Evolutionary conservation across 2,888 invertebrate genomes (phyloP), one percentile per base, ranked within the genome.

Genomic region (Parthenolecanium corni): DNA sequence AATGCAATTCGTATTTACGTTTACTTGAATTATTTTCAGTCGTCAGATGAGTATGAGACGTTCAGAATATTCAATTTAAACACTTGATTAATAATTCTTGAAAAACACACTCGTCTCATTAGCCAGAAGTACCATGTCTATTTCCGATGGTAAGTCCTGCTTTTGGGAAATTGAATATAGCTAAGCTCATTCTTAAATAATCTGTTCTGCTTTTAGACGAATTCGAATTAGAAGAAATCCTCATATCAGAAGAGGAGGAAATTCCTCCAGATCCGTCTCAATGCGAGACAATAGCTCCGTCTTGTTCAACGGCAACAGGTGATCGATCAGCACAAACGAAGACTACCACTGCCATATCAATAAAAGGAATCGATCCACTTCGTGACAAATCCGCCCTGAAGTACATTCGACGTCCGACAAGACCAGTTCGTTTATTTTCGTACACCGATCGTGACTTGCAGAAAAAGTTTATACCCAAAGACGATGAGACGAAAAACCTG

Each of bases 341-440:
- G 12, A n/a, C 1, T 46, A 42, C 6, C 38, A 18, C 6, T 58
- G 18, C 21, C 36, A 47, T 9, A 31, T 38, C 6, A 36, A 31
- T 49, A 25, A 31, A 31, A 31, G 9, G 9, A 31, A 9, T 31
- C 9, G 5, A 31, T 9, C 31, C 31, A 6, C 31, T 49, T 20
- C 23, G 11, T 21, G 49, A 49, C 14, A 14, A 18, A 9, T 18
- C 49, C 2, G 21, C 18, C 12, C 23, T 49, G 23, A 47, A 58
- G 38, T 21, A 47, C 2, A 36, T 38, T 49, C 36, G 58, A 25
- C 25, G 49, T 21, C 58, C 58, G 1, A 47, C 58, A 3, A 1
- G 51, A 21, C 58, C 58, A 3, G 38, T 58, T 31, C 49, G 58
- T 20, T n/a, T 58, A 18, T 58, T 58, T 46, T 58, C 58, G 18